Base-by-base conservation (phyloP, 2,888 invertebrate genomes). In the Lasiommata megera region DNA sequence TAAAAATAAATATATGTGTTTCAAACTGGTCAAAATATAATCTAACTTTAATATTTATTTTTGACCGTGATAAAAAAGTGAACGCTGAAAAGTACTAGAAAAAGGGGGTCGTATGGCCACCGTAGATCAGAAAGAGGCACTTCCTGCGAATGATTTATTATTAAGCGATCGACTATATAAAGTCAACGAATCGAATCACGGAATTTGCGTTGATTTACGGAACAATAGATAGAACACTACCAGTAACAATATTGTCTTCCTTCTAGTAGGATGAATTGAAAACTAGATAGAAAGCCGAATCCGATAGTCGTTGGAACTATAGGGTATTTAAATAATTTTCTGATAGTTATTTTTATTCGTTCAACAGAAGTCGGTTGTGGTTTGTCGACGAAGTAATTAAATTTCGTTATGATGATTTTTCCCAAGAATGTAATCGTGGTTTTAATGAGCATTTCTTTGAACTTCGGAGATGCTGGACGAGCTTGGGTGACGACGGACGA, bases 401-500 rank as follows among this genome's bases (percentile, higher is more conserved):
- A n/a, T n/a, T 12, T 46, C 14, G n/a, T 43, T 1, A 54, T 14
- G 46, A 54, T 54, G 54, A 54, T 23, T 28, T 46, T 40, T 38
- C 28, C 36, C 14, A 14, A n/a, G n/a, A n/a, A 43, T 9, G 16
- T 37, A 11, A 9, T 53, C 44, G 31, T 46, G 28, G 48, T 53
- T 38, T 18, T 43, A 17, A 38, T 54, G 17, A 29, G 61, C 23
- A 44, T n/a, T n/a, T n/a, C 51, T 46, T 58, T 40, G 57, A 47
- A 48, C 28, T 54, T 59, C 43, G 60, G 55, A 6, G 51, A 36
- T 23, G 55, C 63, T 48, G 50, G 60, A 6, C 62, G 61, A 34
- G 31, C 54, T 53, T 80, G 77, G 78, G 60, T 80, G 34, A 82
- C 84, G 14, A 85, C 85, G 1, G 87, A 87, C 61, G 87, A 87